Evolutionary conservation across 1,140 invertebrate species (phyloP), one percentile per base, ranked within the genome.

Genomic region (Polyergus mexicanus): DNA sequence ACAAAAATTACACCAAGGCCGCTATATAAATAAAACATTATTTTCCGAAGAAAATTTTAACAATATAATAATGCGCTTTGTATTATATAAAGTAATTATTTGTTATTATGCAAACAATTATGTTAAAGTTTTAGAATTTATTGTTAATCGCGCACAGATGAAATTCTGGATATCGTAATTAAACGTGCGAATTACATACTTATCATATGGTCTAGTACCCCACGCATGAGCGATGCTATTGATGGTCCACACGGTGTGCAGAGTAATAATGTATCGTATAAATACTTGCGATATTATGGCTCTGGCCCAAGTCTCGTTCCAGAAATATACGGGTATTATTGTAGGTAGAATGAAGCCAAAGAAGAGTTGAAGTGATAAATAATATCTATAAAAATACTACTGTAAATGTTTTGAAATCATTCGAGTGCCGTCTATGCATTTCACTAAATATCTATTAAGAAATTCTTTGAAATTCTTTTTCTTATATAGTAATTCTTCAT

Each of bases 231-330:
- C 97, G 32, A 96, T 96, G 90, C 96, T 97, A 93, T 98, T 98
- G 8, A 98, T 97, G 28, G 96, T 94, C 97, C 97, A 98, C 2
- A 97, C 97, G 51, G 95, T 94, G 92, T 98, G 96, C n/a, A 98
- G 95, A 4, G 94, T 95, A 11, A 96, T 84, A 13, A 95, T 94
- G 92, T 97, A 98, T 35, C 97, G 95, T 19, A 97, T 92, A 19
- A 97, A 90, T 1, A 93, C 95, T 54, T 95, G 92, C 0, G 96
- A 92, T 87, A 96, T 95, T 89, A 96, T 96, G 92, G 92, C 94
- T 54, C 94, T 94, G 60, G 92, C 94, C 16, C 95, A 92, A 5
- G 92, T 92, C 41, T 91, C 92, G 4, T 95, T 95, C 97, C 97
- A 98, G 60, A 96, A 95, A 86, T 96, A 96, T 47, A 96, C 96